Percentiles rank a stretch among this genome's conserved stretches.
These are phyloP conservation scores for Phycodurus eques DNA, from an alignment of 2,113 vertebrate genomes.

Conservation along the genomic window DNA sequence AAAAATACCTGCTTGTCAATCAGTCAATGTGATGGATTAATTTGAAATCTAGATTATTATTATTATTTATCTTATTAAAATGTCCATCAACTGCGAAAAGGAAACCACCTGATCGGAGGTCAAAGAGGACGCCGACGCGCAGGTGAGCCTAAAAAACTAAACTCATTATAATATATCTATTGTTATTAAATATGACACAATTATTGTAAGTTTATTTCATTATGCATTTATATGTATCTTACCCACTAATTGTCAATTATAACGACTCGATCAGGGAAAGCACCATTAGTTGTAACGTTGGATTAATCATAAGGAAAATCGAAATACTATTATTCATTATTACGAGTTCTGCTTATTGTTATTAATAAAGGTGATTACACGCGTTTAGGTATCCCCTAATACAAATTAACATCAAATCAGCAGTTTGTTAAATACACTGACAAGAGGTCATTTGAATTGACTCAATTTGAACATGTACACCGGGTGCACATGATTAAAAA, in stretches of 20 bases:
- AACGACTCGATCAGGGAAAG: not conserved
- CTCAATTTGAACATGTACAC: too few species aligned
- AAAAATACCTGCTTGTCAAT: not conserved
- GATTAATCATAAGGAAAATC: too few species aligned
- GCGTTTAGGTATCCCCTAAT: not conserved
- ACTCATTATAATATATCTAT: not conserved
- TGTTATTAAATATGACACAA: not conserved
- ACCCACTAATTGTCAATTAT: too few species aligned
- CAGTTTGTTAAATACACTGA: not conserved
- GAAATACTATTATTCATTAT: not conserved
- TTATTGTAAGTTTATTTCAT: not conserved
- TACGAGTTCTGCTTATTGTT: not conserved
- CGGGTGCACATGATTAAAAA: too few species aligned
- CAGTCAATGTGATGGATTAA: not conserved
- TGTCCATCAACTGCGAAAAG: not conserved
- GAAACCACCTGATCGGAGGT: not conserved
- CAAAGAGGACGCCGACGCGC: not conserved
- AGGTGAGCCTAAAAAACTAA: not conserved
- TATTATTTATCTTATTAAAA: not conserved
- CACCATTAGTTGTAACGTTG: too few species aligned
- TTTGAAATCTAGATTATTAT: not conserved
- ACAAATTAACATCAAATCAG: not conserved
- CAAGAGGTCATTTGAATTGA: too few species aligned
- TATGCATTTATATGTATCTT: not conserved
- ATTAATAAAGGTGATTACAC: not conserved